Base-by-base conservation (phyloP, 2,797 vertebrate genomes). In the Sarcoramphus papa region DNA sequence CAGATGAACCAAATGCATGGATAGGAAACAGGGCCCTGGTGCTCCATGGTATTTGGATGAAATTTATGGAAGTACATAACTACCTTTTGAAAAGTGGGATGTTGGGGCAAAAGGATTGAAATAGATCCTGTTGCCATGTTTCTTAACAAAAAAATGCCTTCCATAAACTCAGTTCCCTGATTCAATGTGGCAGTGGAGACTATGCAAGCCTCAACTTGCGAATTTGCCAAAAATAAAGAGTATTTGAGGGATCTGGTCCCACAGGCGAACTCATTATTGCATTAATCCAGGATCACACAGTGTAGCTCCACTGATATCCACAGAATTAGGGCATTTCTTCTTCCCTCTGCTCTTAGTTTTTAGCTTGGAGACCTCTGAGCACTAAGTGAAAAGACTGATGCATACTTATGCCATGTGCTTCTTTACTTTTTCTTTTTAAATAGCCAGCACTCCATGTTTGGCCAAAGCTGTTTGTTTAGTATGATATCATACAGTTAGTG, bases 231-330 rank as follows among this genome's bases (percentile, higher is more conserved):
- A 95, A 91, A 65, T 15, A 83, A 75, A 43, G 69, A 73, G 64
- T 62, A 91, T 90, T 88, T 86, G 70, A 90, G 63, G n/a, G 75
- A 84, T 92, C 59, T 93, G 62, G 74, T 91, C 73, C 89, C 35
- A 73, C 23, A 84, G 57, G 43, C 6, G 3, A 91, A 59, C 62
- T 93, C 79, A 28, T 90, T 94, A 90, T 62, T 96, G 65, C 73
- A 84, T 95, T 91, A 91, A 94, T 81, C 62, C 76, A 67, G 89
- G 82, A 81, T 96, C 65, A 85, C 33, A 78, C 51, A 84, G 50
- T 1, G 3, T 45, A 90, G 79, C 47, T 93, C 43, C 33, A 81
- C 73, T 60, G 67, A 73, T 62, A 90, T 20, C 59, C 6, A 23
- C 19, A 65, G 84, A 96, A 91, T 69, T 68, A 92, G 91, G 72